Evolutionary conservation across 2,888 invertebrate species (phyloP), one percentile per base, ranked within the genome.

Genomic region (Azorinus chamasolen): DNA sequence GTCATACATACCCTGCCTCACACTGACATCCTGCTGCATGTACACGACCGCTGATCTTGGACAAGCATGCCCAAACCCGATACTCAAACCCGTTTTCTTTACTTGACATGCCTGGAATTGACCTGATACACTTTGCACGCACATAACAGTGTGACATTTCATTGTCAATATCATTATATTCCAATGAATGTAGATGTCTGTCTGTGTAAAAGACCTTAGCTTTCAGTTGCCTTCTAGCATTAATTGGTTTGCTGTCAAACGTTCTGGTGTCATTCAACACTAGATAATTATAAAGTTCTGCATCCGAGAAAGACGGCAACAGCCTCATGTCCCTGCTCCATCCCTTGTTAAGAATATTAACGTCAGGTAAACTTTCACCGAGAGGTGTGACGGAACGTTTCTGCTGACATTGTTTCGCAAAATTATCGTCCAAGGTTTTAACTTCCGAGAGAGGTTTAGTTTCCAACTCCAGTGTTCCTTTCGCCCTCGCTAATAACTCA

Each of bases 141-240:
- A 57, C 41, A 43, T 57, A 41, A n/a, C 57, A 57, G 32, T 57
- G 43, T 10, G 57, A 57, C 20, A 12, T 22, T 1, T 57, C 4
- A 1, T 10, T 10, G 16, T 0, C 20, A 12, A 61, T 61, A 18
- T 27, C 14, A 22, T 32, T 27, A 22, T 61, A 61, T 24, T 24
- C 32, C n/a, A 25, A 16, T 0, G n/a, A 27, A 18, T 61, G 48
- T 10, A 45, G 22, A 46, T 59, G 58, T 41, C 27, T 6, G 24
- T 61, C 48, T 27, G n/a, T 27, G 18, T 37, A 62, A 14, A 62
- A 48, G n/a, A 50, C 62, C 32, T n/a, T n/a, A n/a, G n/a, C n/a
- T n/a, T n/a, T n/a, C n/a, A n/a, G n/a, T n/a, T n/a, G n/a, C n/a
- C n/a, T 48, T 62, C 24, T 62, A 8, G 51, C 58, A 3, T 58